These are phyloP conservation scores for Cynoglossus semilaevis DNA, from an alignment of 2,113 vertebrate genomes.

Conservation along the genomic window DNA sequence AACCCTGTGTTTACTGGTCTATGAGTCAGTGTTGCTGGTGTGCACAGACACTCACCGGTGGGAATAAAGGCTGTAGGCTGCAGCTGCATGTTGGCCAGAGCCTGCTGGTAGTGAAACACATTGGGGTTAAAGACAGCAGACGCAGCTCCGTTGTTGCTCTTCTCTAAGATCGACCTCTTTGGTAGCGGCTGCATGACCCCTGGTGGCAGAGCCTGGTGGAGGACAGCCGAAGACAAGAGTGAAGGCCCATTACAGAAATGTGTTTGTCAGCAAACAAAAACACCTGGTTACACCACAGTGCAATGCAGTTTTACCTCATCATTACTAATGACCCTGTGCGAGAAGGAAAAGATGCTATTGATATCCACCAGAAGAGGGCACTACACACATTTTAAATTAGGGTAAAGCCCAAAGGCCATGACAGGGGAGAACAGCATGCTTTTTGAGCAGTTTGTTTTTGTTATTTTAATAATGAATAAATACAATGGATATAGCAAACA, in stretches of 20 bases:
- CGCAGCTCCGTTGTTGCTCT: conserved; percentile 86
- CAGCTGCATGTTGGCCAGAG: conserved; percentile 94
- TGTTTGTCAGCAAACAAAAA: not conserved
- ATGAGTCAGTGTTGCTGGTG: not conserved
- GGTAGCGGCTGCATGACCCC: conserved; percentile 88
- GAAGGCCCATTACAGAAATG: not conserved
- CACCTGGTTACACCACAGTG: not conserved
- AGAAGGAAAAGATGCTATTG: too few relatives aligned
- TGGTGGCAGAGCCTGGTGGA: conserved; percentile 71
- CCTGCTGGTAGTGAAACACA: conserved; percentile 98
- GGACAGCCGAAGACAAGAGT: not conserved
- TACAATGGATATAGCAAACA: too few relatives aligned
- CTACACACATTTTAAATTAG: too few relatives aligned
- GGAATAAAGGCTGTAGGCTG: conserved; percentile 91
- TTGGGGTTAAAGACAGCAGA: conserved; percentile 87
- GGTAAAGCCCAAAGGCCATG: too few relatives aligned
- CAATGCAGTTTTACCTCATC: too few relatives aligned
- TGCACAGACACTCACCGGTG: conserved; percentile 80
- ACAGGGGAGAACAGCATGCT: too few relatives aligned
- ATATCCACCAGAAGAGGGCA: too few relatives aligned
- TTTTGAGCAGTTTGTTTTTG: too few relatives aligned
- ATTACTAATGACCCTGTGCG: not conserved
- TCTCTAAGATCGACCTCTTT: conserved; percentile 93
- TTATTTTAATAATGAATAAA: too few relatives aligned
- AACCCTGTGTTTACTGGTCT: not conserved